phyloP scores from a whole-genome alignment of 92 coral and sea anemone genomes.

The Epizoanthus scotinus region DNA sequence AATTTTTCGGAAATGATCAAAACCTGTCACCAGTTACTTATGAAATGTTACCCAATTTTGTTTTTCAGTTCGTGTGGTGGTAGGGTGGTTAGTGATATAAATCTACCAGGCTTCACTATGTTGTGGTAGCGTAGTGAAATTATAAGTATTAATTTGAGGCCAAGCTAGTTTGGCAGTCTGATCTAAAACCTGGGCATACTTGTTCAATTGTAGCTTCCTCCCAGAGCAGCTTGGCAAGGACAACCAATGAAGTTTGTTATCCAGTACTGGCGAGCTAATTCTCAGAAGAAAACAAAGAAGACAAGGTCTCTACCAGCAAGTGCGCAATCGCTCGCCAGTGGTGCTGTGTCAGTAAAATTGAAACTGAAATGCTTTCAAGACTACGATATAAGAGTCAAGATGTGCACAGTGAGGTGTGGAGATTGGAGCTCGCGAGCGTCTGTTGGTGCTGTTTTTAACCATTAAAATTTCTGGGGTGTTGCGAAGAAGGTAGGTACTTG shows the following conservation, averaged over 20 bases:
- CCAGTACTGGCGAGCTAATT: conserved; percentile 13
- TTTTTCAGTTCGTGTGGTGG: too few species aligned
- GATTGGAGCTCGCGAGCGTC: background rate
- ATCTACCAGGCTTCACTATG: too few species aligned
- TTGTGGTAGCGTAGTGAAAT: too few species aligned
- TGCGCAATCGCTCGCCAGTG: background rate
- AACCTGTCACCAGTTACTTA: too few species aligned
- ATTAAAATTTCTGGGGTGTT: background rate
- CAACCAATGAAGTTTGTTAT: conserved; percentile 13
- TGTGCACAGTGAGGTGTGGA: conserved; percentile 25
- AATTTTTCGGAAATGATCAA: too few species aligned
- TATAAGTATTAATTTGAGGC: too few species aligned
- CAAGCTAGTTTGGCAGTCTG: too few species aligned
- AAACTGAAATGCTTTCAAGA: background rate
- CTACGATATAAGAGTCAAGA: background rate
- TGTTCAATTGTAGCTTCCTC: background rate
- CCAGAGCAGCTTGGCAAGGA: conserved; percentile 9
- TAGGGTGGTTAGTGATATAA: too few species aligned
- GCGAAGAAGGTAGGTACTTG: too few species aligned
- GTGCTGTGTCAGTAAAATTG: background rate
- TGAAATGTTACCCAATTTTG: too few species aligned
- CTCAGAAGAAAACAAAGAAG: background rate
- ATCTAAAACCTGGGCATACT: background rate
- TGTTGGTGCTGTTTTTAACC: background rate
- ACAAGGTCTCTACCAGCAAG: background rate